These are phyloP conservation scores for Luperina testacea DNA, from an alignment of 2,888 invertebrate genomes.

Conservation along the genomic window DNA sequence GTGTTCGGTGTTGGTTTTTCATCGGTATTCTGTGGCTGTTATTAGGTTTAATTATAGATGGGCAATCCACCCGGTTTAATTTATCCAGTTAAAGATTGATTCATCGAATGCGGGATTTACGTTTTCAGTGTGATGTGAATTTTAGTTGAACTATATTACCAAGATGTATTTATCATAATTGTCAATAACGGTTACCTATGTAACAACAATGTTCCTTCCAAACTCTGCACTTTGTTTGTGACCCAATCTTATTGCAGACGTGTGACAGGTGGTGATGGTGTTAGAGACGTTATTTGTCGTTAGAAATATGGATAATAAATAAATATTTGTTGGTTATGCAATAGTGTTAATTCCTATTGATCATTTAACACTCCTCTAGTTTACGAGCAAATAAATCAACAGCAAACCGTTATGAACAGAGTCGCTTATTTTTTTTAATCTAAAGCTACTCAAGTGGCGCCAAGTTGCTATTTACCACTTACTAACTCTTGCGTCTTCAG, in stretches of 20 bases:
- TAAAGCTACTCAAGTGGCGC: slow-evolving; percentile 26
- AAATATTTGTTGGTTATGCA: neutral
- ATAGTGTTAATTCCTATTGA: slow-evolving; percentile 3
- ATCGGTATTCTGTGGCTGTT: neutral
- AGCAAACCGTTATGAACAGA: slow-evolving; percentile 14
- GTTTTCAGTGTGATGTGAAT: neutral
- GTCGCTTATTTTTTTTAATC: slow-evolving; percentile 43
- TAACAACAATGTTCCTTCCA: too few species aligned
- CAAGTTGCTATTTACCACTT: slow-evolving; percentile 23
- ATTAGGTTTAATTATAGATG: neutral
- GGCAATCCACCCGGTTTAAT: neutral
- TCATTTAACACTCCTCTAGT: slow-evolving; percentile 29
- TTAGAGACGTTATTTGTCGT: neutral
- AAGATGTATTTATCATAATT: neutral
- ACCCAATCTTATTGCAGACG: too few species aligned
- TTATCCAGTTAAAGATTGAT: neutral
- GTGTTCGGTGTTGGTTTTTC: neutral
- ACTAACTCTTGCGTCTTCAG: slow-evolving; percentile 23
- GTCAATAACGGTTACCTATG: neutral
- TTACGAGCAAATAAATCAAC: slow-evolving; percentile 33
- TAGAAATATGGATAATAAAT: neutral
- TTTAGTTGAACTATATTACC: too few species aligned
- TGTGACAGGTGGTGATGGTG: too few species aligned
- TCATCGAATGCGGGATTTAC: neutral
- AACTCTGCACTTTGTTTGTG: too few species aligned